Evolutionary conservation across 1,140 invertebrate genomes (phyloP).

Genomic region (Teleopsis dalmanni): DNA sequence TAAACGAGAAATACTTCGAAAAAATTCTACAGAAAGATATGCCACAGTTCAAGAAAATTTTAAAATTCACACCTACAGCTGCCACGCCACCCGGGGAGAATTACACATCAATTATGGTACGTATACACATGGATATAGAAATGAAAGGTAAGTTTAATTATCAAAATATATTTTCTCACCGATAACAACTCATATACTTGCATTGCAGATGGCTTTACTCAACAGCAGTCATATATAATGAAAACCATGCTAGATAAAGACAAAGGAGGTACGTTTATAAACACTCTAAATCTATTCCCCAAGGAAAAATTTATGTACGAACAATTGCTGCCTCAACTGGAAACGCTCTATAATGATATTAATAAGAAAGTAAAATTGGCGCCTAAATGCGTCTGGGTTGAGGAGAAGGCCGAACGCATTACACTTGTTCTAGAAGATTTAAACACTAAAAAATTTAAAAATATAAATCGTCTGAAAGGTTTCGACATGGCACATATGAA

Average conservation of each 20-base stretch:
- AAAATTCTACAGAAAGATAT: constrained; percentile 29
- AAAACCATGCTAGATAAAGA: constrained; percentile 35
- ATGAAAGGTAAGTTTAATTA: constrained; percentile 33
- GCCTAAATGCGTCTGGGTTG: constrained; percentile 31
- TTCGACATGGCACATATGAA: constrained; percentile 50
- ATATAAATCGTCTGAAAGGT: constrained; percentile 49
- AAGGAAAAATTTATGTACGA: constrained; percentile 40
- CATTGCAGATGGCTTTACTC: constrained; percentile 31
- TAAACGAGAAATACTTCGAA: constrained; percentile 33
- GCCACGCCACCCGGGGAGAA: constrained; percentile 35
- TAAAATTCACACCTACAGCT: constrained; percentile 32
- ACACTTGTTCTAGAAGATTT: constrained; percentile 51
- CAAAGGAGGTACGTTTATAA: constrained; percentile 28
- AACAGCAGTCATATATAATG: constrained; percentile 35
- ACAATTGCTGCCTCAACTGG: constrained; percentile 29
- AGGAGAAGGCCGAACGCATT: constrained; percentile 30
- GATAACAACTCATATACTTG: neutral
- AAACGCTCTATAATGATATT: constrained; percentile 32
- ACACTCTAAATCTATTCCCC: constrained; percentile 35
- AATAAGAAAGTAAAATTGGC: constrained; percentile 24
- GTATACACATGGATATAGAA: constrained; percentile 39
- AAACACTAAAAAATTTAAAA: constrained; percentile 49
- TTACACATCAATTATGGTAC: constrained; percentile 36
- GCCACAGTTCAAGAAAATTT: constrained; percentile 30
- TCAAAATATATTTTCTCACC: neutral